Conservation (phyloP, 2,888 invertebrate species). For the Miltochrista miniata region DNA sequence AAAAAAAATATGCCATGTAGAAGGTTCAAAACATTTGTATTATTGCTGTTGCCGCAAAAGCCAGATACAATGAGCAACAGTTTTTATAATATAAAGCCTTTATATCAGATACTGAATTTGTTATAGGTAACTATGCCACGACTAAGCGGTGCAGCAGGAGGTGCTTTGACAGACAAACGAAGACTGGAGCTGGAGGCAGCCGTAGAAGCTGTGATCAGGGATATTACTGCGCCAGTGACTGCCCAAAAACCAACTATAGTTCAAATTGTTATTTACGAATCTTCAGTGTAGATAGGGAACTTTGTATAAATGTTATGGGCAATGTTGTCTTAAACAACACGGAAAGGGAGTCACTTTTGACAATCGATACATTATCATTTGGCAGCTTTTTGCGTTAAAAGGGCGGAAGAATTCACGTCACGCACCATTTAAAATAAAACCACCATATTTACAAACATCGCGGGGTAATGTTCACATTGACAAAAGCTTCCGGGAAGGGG, state of each 20-base stretch:
- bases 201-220: slow-evolving; percentile 89
- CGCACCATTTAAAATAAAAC: no score
- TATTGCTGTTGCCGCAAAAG: neutral
- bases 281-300: slow-evolving; percentile 86
- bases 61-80: neutral
- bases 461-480: no score
- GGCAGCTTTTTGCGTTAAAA: no score
- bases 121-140: slow-evolving; percentile 90
- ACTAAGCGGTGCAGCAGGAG: slow-evolving; percentile 71
- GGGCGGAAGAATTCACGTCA: no score
- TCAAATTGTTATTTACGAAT: slow-evolving; percentile 94
- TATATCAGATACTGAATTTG: slow-evolving; percentile 29
- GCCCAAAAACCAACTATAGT: slow-evolving; percentile 86
- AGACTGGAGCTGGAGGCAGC: slow-evolving; percentile 90
- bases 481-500: no score
- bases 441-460: no score
- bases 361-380: no score
- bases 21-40: slow-evolving; percentile 2
- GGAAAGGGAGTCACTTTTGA: no score
- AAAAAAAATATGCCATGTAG: slow-evolving; percentile 5
- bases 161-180: slow-evolving; percentile 75
- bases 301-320: slow-evolving; percentile 10
- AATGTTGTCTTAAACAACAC: slow-evolving; percentile 11
- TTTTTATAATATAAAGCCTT: neutral
- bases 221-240: slow-evolving; percentile 86